Conservation (phyloP, 2,797 vertebrate species). For the Acrossocheilus wenchowensis region DNA sequence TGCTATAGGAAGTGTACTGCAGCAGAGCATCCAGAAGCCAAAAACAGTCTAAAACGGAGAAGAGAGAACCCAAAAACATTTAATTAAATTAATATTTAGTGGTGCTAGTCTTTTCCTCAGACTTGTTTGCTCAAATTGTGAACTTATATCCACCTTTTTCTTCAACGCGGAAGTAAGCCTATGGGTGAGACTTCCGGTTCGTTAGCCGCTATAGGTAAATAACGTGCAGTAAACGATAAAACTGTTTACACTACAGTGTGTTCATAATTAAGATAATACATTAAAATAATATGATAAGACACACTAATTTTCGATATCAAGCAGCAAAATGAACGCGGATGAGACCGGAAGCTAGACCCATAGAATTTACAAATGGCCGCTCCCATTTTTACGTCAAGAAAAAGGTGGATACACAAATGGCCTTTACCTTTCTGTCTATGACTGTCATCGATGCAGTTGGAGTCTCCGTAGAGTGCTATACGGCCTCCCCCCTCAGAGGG, state of each 20-base stretch:
- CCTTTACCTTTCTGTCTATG: slow-evolving; percentile 94
- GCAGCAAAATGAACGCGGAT: too few relatives aligned
- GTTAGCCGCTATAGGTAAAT: too few relatives aligned
- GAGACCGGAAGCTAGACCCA: too few relatives aligned
- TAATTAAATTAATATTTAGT: neutral
- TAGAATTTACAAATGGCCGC: too few relatives aligned
- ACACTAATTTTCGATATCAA: too few relatives aligned
- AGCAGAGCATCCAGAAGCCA: slow-evolving; percentile 96
- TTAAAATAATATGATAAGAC: too few relatives aligned
- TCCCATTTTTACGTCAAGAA: too few relatives aligned
- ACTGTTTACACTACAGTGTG: too few relatives aligned
- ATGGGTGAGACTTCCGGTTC: too few relatives aligned
- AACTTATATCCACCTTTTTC: neutral
- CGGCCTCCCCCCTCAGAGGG: slow-evolving; percentile 90
- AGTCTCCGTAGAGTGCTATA: slow-evolving; percentile 94
- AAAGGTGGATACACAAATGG: neutral
- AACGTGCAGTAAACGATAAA: too few relatives aligned
- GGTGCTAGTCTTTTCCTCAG: neutral
- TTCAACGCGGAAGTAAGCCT: too few relatives aligned
- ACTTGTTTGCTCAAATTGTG: neutral
- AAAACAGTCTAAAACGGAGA: slow-evolving; percentile 87
- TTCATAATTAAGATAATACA: too few relatives aligned
- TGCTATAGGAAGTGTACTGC: slow-evolving; percentile 93
- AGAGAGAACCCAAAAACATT: neutral
- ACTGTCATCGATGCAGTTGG: slow-evolving; percentile 97